phyloP scores from a whole-genome alignment of 2,113 vertebrate species.

The Thamnophis sirtalis region DNA sequence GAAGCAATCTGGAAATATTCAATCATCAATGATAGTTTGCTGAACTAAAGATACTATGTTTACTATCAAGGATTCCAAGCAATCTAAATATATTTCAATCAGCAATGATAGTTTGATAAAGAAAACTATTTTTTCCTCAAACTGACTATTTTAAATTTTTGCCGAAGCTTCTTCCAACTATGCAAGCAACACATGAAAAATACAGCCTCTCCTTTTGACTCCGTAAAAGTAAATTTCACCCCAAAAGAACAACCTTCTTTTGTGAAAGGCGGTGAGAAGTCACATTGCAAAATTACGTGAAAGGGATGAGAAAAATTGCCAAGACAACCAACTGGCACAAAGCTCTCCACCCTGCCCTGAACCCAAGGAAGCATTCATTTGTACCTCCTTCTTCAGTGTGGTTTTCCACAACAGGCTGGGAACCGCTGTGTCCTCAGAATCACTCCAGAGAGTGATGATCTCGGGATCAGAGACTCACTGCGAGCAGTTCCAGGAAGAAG shows the following conservation, averaged over 20 bases:
- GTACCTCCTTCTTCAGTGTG: not conserved
- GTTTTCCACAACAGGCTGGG: conserved; percentile 23
- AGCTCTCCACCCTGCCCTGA: not conserved
- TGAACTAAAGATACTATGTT: not conserved
- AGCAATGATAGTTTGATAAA: not conserved
- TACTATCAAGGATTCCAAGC: not conserved
- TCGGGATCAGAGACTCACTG: conserved; percentile 50
- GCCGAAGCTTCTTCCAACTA: not conserved
- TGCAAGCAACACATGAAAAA: not conserved
- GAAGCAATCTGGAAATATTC: too few relatives aligned
- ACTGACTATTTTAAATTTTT: not conserved
- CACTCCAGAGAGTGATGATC: conserved; percentile 30
- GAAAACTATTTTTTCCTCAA: not conserved
- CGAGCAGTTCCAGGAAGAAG: conserved; percentile 52
- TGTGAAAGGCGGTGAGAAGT: not conserved
- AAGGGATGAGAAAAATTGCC: not conserved
- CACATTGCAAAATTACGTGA: not conserved
- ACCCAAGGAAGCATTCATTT: not conserved
- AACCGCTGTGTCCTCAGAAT: not conserved
- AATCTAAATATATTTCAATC: not conserved
- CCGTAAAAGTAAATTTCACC: not conserved
- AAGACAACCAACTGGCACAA: accelerated
- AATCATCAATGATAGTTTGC: too few relatives aligned
- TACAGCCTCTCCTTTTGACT: not conserved
- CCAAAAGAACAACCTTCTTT: not conserved